These are phyloP conservation scores for Parotocinclus haroldoi DNA, from an alignment of 2,797 vertebrate species.

Conservation along the genomic window DNA sequence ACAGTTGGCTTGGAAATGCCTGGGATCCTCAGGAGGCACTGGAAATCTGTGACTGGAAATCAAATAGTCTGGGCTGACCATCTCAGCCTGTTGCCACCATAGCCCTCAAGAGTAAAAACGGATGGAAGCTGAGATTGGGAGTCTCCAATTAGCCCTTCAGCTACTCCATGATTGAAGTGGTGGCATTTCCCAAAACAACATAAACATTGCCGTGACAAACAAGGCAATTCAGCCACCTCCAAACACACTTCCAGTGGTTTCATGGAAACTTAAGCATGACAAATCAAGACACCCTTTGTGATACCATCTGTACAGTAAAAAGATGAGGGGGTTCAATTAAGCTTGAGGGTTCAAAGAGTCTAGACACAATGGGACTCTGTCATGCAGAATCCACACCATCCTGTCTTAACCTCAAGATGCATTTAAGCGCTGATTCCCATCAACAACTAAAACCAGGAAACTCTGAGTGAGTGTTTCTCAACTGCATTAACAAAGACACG, in stretches of 20 bases:
- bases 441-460: slow-evolving; percentile 20
- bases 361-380: slow-evolving; percentile 46
- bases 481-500: not conserved
- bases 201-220: slow-evolving; percentile 65
- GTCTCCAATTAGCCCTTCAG: slow-evolving; percentile 23
- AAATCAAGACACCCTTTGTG: slow-evolving; percentile 66
- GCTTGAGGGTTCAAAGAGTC: slow-evolving; percentile 42
- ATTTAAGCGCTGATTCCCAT: slow-evolving; percentile 30
- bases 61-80: no score
- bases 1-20: no score
- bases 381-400: slow-evolving; percentile 39
- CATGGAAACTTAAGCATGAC: slow-evolving; percentile 65
- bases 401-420: slow-evolving; percentile 32
- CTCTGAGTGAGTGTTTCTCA: slow-evolving; percentile 7
- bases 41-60: no score
- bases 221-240: slow-evolving; percentile 63
- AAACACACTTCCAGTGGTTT: slow-evolving; percentile 58
- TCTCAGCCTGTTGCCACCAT: no score
- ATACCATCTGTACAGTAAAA: slow-evolving; percentile 47
- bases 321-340: slow-evolving; percentile 32
- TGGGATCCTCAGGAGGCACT: slow-evolving; percentile 42
- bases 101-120: no score
- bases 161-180: slow-evolving; percentile 69
- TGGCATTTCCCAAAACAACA: slow-evolving; percentile 64
- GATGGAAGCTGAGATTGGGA: no score